These are phyloP conservation scores for Hyphantria cunea DNA, from an alignment of 1,140 invertebrate species.

Conservation along the genomic window DNA sequence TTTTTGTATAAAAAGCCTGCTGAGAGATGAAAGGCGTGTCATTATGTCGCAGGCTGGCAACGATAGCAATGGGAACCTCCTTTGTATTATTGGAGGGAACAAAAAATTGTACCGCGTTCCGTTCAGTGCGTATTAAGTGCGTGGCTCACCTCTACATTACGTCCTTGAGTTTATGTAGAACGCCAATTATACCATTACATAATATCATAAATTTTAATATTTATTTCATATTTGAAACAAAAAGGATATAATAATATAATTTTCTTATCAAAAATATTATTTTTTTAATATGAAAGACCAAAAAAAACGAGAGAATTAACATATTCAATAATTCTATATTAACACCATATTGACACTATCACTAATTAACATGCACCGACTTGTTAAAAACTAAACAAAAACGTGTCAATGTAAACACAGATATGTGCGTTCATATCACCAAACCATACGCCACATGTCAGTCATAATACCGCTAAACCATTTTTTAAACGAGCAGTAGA, in stretches of 20 bases:
- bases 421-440: constrained; percentile 49
- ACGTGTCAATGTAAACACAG: constrained; percentile 72
- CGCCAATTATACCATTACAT: no score
- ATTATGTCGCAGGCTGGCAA: constrained; percentile 59
- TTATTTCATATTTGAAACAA: no score
- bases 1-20: constrained; percentile 59
- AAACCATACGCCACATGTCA: constrained; percentile 50
- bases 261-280: no score
- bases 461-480: constrained; percentile 18
- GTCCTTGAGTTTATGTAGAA: no score
- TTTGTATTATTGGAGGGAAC: constrained; percentile 18
- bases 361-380: constrained; percentile 51
- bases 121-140: constrained; percentile 3
- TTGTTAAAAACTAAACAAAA: constrained; percentile 73
- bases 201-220: no score
- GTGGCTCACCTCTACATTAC: constrained; percentile 1
- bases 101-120: constrained; percentile 10
- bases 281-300: no score
- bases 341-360: constrained; percentile 50
- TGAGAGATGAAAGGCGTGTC: constrained; percentile 69
- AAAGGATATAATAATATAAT: no score
- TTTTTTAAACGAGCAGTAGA: constrained; percentile 31
- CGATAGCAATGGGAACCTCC: constrained; percentile 53
- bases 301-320: neutral
- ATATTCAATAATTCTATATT: constrained; percentile 64